Base-by-base conservation (phyloP, 2,888 invertebrate genomes). In the Magallana nippona region DNA sequence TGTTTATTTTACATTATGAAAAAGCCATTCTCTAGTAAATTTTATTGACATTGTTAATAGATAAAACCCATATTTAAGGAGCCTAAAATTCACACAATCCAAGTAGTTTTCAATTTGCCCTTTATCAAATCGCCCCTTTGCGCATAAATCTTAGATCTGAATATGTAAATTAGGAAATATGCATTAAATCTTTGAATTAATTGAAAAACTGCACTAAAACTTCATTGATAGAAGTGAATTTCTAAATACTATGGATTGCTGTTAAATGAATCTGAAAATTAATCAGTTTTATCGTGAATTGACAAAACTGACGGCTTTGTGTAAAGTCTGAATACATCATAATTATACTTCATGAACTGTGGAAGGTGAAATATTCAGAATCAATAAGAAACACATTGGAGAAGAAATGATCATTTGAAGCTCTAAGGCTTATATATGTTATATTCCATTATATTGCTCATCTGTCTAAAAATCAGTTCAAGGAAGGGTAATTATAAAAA, bases 1-100 rank as follows among this genome's bases (percentile, higher is more conserved):
- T 71, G 71, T 71, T 71, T 71, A 71, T 71, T 71, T 71, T 71
- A 71, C 71, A 71, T 71, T 71, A 71, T 71, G 71, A 71, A 71
- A 71, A 71, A 71, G 71, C 71, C 32, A 71, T 71, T 71, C 71
- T 71, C 27, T 32, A 71, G 71, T 71, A 71, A 71, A 71, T 71
- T 71, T 71, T 71, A 71, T 71, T 71, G 71, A 71, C 71, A 71
- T 71, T 71, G 71, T 71, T 71, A 71, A 71, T 71, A 71, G 71
- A 71, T 71, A 71, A 71, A 71, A 71, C 71, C 71, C 71, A 71
- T 71, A 71, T 71, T 71, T 71, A 71, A 27, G 71, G 71, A 71
- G 71, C 71, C 71, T 63, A 71, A 32, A 71, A 71, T 15, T 71
- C 71, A 32, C 27, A 71, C 71, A 71, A 71, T 71, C 71, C 71